Evolutionary conservation across 1,140 invertebrate species (phyloP).

Genomic region (Sminthurides bifidus): DNA sequence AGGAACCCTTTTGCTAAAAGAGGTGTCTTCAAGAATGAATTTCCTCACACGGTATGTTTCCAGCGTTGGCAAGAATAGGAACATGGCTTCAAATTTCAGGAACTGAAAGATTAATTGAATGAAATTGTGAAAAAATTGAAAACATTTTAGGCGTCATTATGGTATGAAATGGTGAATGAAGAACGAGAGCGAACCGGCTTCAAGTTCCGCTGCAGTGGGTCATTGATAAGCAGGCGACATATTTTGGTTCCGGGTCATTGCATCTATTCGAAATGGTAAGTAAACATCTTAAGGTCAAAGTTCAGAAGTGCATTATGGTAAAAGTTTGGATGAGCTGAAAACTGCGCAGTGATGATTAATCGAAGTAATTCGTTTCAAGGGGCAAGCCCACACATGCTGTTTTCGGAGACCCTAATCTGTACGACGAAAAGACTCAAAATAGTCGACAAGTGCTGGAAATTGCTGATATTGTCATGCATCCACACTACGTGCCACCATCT

Average conservation of each 20-base stretch:
- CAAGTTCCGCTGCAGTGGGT: slow-evolving; percentile 2
- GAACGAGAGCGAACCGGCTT: neutral
- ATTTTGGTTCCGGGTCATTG: neutral
- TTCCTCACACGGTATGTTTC: slow-evolving; percentile 3
- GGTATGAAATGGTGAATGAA: slow-evolving; percentile 2
- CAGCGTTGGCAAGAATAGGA: too few relatives aligned
- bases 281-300: neutral
- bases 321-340: neutral
- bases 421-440: neutral
- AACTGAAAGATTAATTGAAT: too few relatives aligned
- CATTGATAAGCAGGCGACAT: neutral
- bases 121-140: too few relatives aligned
- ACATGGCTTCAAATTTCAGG: too few relatives aligned
- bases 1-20: neutral
- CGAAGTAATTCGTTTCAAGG: neutral
- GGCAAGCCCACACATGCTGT: slow-evolving; percentile 4
- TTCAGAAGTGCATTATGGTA: neutral
- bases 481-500: slow-evolving; percentile 2
- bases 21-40: slow-evolving; percentile 1
- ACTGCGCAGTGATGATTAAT: neutral
- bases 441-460: neutral
- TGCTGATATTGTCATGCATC: slow-evolving; percentile 1
- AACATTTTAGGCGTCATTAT: slow-evolving; percentile 3
- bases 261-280: slow-evolving; percentile 8
- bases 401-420: neutral